Evolutionary conservation across 2,888 invertebrate species (phyloP).

Genomic region (Kuschelorhynchus macadamiae): DNA sequence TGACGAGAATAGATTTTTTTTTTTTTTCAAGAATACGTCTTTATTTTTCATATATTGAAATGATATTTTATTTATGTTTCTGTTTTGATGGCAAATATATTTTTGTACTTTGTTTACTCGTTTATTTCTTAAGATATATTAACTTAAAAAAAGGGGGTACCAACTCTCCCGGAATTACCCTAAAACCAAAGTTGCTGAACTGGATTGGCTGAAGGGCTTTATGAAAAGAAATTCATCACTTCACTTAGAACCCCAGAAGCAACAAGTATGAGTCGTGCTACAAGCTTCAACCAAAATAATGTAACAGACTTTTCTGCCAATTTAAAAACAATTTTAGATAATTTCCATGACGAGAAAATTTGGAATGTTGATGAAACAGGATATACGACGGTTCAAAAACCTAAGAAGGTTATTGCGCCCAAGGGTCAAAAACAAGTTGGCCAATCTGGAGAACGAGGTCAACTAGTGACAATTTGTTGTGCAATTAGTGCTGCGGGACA

Average conservation of each 20-base stretch:
- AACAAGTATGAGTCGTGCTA: constrained; percentile 32
- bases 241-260: constrained; percentile 31
- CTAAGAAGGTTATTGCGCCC: constrained; percentile 29
- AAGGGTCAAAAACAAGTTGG: constrained; percentile 34
- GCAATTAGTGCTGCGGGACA: constrained; percentile 19
- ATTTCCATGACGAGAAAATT: constrained; percentile 3
- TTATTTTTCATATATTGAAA: too few relatives aligned
- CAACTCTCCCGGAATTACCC: too few relatives aligned
- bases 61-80: too few relatives aligned
- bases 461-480: constrained; percentile 23
- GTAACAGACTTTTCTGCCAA: constrained; percentile 29
- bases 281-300: constrained; percentile 27
- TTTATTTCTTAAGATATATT: too few relatives aligned
- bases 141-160: too few relatives aligned
- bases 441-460: constrained; percentile 25
- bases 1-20: too few relatives aligned
- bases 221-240: constrained; percentile 32
- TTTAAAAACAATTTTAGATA: constrained; percentile 25
- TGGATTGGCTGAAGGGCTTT: constrained; percentile 30
- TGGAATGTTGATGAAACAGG: constrained; percentile 17
- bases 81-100: too few relatives aligned
- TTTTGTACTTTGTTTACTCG: too few relatives aligned
- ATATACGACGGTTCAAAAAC: constrained; percentile 16
- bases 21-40: too few relatives aligned
- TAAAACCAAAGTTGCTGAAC: constrained; percentile 30